These are phyloP conservation scores for Drosophila triauraria DNA, from an alignment of 1,140 invertebrate genomes.

Conservation along the genomic window DNA sequence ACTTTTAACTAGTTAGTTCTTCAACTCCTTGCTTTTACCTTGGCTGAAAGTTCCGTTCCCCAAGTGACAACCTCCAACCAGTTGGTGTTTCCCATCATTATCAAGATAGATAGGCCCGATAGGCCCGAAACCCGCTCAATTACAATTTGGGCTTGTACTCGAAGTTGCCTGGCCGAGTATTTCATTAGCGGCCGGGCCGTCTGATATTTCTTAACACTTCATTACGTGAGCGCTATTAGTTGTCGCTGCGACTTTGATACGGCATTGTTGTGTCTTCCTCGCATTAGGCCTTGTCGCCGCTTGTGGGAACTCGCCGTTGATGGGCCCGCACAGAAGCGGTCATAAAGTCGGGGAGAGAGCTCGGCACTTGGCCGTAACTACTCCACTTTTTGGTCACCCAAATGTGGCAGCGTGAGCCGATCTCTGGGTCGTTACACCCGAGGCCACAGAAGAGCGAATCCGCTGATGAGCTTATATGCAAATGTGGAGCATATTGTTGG, in stretches of 20 bases:
- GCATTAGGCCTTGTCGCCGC: constrained; percentile 52
- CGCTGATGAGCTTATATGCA: constrained; percentile 60
- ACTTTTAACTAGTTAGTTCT: neutral
- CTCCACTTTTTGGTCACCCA: constrained; percentile 43
- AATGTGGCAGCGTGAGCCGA: constrained; percentile 31
- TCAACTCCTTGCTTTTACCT: neutral
- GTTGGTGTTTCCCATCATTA: constrained; percentile 60
- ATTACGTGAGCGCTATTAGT: constrained; percentile 69
- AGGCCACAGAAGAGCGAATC: constrained; percentile 15
- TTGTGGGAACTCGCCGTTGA: constrained; percentile 21
- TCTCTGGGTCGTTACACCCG: constrained; percentile 72
- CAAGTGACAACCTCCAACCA: constrained; percentile 22
- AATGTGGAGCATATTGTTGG: constrained; percentile 68
- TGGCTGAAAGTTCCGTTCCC: neutral
- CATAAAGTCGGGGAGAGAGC: constrained; percentile 37
- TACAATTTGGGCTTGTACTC: constrained; percentile 24
- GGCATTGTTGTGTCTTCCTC: constrained; percentile 62
- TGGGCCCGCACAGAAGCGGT: constrained; percentile 59
- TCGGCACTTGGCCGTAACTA: constrained; percentile 33
- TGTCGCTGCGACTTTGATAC: constrained; percentile 67
- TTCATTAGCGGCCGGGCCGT: constrained; percentile 62
- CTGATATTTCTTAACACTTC: constrained; percentile 70
- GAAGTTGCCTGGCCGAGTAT: constrained; percentile 37
- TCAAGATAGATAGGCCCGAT: constrained; percentile 13
- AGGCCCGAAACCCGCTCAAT: constrained; percentile 30